Base-by-base conservation (phyloP, 2,113 vertebrate species). In the Cyphomyrus discorhynchus region DNA sequence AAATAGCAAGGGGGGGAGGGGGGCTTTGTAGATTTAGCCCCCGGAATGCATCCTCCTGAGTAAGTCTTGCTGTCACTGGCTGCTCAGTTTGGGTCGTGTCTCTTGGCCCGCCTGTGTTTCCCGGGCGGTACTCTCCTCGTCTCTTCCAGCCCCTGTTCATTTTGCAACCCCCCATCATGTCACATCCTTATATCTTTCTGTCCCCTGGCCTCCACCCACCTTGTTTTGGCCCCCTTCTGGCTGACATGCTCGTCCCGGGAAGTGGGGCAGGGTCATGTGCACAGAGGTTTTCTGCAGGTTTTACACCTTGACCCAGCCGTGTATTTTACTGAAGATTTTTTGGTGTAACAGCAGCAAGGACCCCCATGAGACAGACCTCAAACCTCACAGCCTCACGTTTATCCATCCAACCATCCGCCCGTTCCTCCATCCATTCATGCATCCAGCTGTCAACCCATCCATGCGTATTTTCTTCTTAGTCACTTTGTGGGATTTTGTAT, bases 131-230 rank as follows among this genome's bases (percentile, higher is more conserved):
- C 50, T 53, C 19, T 45, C 21, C 27, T 62, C 19, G 0, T 87
- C 50, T 39, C 35, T 42, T 7, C 31, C 35, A 74, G 66, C n/a
- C 13, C 66, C 27, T 74, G 66, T n/a, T 74, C 31, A 0, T 13
- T 74, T 74, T 35, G 66, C 45, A 66, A 89, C 93, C 92, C 93
- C 92, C 95, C 95, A 96, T 94, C 96, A 52, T 56, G 45, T 52
- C 62, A 94, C 93, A 92, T 92, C 91, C 92, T 92, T 93, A 92
- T 92, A 92, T 91, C 92, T 92, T 93, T 92, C 93, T 95, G 94
- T 95, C 92, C 95, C 91, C 95, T 95, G 52, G 13, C 95, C 39
- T 82, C 39, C 77, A 2, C 95, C 95, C 92, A 93, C 94, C 94
- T 94, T 94, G 94, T 95, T 95, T 94, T 94, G 70, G 5, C 35